Conservation (phyloP, 2,113 vertebrate genomes). For the Formicarius rufipectus region DNA sequence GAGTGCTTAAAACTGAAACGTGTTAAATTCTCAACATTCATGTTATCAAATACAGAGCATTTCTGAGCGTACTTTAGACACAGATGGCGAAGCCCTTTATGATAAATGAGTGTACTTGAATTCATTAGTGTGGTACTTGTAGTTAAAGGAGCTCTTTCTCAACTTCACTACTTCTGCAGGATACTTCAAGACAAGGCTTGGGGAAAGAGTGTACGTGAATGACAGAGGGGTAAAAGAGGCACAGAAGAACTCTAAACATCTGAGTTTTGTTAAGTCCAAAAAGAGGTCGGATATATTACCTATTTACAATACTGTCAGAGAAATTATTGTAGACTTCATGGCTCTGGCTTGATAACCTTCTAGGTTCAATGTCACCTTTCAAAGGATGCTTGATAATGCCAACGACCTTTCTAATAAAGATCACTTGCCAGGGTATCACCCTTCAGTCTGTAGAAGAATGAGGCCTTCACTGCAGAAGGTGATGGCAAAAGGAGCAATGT, state of each 20-base stretch:
- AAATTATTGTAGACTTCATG: slow-evolving; percentile 69
- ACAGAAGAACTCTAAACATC: slow-evolving; percentile 2
- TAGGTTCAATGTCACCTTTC: slow-evolving; percentile 47
- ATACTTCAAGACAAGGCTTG: slow-evolving; percentile 58
- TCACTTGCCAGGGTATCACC: slow-evolving; percentile 11
- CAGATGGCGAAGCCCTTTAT: slow-evolving; percentile 80
- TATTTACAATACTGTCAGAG: slow-evolving; percentile 60
- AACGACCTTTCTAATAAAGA: slow-evolving; percentile 54
- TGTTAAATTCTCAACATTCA: slow-evolving; percentile 68
- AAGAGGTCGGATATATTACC: slow-evolving; percentile 58
- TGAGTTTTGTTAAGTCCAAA: slow-evolving; percentile 57
- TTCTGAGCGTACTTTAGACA: slow-evolving; percentile 80
- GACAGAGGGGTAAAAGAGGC: not conserved
- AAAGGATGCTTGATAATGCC: slow-evolving; percentile 43
- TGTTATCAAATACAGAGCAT: slow-evolving; percentile 78
- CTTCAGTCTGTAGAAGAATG: not conserved
- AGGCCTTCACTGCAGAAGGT: not conserved
- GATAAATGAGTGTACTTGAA: slow-evolving; percentile 81
- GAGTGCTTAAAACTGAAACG: slow-evolving; percentile 44
- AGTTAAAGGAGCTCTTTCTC: slow-evolving; percentile 78
- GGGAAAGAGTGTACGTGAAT: not conserved
- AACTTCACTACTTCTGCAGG: slow-evolving; percentile 63
- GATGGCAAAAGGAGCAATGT: not conserved
- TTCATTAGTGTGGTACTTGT: slow-evolving; percentile 76
- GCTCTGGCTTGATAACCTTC: slow-evolving; percentile 60